Base-by-base conservation (phyloP, 2,113 vertebrate genomes). In the Xiphophorus couchianus region DNA sequence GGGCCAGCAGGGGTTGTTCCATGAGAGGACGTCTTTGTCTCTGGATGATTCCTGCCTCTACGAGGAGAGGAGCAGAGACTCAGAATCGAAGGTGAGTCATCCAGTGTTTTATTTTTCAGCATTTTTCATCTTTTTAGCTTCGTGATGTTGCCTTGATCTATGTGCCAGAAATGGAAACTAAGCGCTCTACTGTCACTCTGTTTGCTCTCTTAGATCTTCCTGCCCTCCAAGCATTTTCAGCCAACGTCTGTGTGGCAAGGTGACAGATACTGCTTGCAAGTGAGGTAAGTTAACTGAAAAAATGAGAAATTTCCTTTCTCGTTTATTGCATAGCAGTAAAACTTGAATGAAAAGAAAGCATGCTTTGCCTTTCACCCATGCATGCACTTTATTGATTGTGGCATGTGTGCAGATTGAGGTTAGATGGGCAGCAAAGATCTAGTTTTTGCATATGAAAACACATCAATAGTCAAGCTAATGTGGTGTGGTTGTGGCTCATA, bases 181-280 rank as follows among this genome's bases (percentile, higher is more conserved):
- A 91, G 73, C 86, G 71, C 71, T 79, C 61, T 71, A 65, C 84
- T 78, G 74, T 67, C 42, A 80, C 83, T 89, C 61, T 84, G 76
- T 91, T 87, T 91, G 67, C 81, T 91, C 68, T 77, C 86, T 92
- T 72, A 89, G 94, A 88, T 88, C 48, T 94, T 93, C 89, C 83
- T 82, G 84, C 86, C 92, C 86, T 90, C 93, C 74, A 94, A 93
- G 83, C 89, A 84, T 81, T 94, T 95, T 86, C 74, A 90, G 70
- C 79, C 87, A 74, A 81, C 80, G 12, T 91, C 86, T 67, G 76
- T 88, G 81, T 92, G 91, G 85, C 70, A 90, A 82, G 82, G 93
- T 51, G 87, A 94, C 86, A 95, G 92, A 63, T 94, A 92, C 92
- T 87, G 86, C 88, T 84, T 89, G 58, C 92, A 86, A 92, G 93